Conservation (phyloP, 2,797 vertebrate genomes). For the Stomatorhinus walkeri region DNA sequence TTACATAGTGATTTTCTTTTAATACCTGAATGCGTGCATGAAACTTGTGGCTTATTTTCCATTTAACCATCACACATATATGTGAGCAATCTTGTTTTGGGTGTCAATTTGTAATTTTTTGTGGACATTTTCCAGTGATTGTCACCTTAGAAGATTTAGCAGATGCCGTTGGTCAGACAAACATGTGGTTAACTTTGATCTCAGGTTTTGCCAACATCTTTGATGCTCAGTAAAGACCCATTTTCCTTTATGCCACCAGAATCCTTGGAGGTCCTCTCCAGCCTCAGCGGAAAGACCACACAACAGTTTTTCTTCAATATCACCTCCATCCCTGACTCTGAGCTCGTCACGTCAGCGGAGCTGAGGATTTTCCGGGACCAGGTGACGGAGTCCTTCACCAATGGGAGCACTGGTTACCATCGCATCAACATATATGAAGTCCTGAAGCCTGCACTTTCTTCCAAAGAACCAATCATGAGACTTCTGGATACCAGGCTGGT, state of each 20-base stretch:
- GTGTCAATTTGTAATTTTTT: background rate
- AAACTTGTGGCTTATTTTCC: background rate
- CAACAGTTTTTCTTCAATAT: conserved; percentile 97
- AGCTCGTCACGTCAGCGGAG: conserved; percentile 89
- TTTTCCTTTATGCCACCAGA: conserved; percentile 54
- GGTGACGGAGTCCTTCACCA: conserved; percentile 64
- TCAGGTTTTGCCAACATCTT: background rate
- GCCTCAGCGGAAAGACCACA: conserved; percentile 76
- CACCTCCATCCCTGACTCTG: conserved; percentile 81
- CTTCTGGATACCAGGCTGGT: conserved; percentile 95
- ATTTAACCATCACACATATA: background rate
- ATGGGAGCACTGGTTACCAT: conserved; percentile 68
- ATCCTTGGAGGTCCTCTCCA: conserved; percentile 84
- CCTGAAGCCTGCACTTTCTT: conserved; percentile 67
- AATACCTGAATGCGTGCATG: background rate
- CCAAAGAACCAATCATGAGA: conserved; percentile 72
- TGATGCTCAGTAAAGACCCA: background rate
- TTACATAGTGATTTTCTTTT: background rate
- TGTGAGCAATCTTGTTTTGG: background rate
- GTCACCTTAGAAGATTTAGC: background rate
- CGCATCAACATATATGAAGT: conserved; percentile 99
- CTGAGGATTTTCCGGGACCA: conserved; percentile 90
- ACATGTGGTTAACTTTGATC: background rate
- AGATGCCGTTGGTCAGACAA: background rate
- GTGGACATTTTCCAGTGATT: background rate